Evolutionary conservation across 2,113 vertebrate species (phyloP).

Genomic region (Labrus mixtus): DNA sequence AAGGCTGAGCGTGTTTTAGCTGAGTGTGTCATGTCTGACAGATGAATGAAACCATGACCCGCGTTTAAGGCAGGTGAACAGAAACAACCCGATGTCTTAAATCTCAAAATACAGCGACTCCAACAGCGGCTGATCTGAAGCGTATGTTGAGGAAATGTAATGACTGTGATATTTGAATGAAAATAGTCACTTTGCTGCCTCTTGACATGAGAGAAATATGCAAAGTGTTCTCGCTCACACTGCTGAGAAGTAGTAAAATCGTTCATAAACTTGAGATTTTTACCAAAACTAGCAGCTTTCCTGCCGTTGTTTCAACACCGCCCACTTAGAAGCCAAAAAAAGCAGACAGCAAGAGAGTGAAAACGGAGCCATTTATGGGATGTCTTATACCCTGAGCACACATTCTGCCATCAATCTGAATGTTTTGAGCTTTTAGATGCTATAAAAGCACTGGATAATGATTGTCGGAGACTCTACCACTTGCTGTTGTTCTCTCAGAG

Average conservation of each 20-base stretch:
- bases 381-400: conserved; percentile 61
- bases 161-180: conserved; percentile 37
- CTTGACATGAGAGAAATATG: conserved; percentile 62
- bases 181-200: conserved; percentile 57
- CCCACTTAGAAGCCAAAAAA: conserved; percentile 74
- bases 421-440: conserved; percentile 72
- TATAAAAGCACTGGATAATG: conserved; percentile 75
- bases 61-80: conserved; percentile 45
- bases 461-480: conserved; percentile 65
- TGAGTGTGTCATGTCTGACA: conserved; percentile 52
- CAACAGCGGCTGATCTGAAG: conserved; percentile 33
- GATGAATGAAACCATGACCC: conserved; percentile 51
- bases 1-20: conserved; percentile 50
- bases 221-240: conserved; percentile 43
- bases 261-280: conserved; percentile 77
- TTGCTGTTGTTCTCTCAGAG: conserved; percentile 63
- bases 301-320: conserved; percentile 74
- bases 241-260: conserved; percentile 70
- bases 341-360: conserved; percentile 65
- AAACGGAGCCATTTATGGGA: conserved; percentile 78
- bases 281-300: conserved; percentile 80
- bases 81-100: conserved; percentile 21
- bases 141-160: conserved; percentile 31
- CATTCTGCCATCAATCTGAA: conserved; percentile 62
- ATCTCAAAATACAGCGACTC: conserved; percentile 30